phyloP scores from a whole-genome alignment of 2,888 invertebrate species.

The Anarsia innoxiella region DNA sequence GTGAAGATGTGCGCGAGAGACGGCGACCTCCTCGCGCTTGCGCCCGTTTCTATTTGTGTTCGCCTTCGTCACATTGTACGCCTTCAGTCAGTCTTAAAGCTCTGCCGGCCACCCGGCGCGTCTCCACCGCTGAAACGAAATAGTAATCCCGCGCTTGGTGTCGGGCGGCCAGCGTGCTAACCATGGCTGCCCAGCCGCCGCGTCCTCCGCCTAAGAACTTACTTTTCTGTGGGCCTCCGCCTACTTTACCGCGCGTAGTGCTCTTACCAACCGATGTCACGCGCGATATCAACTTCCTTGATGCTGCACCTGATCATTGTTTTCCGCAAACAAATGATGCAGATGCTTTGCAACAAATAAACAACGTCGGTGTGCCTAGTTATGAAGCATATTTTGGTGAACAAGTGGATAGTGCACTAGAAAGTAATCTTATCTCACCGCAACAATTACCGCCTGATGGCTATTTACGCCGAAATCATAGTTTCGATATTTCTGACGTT shows the following conservation, averaged over 20 bases:
- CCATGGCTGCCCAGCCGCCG: slow-evolving; percentile 70
- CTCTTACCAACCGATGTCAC: slow-evolving; percentile 60
- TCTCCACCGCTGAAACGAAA: slow-evolving; percentile 52
- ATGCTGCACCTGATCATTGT: slow-evolving; percentile 28
- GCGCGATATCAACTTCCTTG: slow-evolving; percentile 27
- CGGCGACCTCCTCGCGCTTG: slow-evolving; percentile 73
- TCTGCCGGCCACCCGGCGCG: slow-evolving; percentile 68
- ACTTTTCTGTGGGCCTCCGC: slow-evolving; percentile 66
- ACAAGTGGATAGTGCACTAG: slow-evolving; percentile 34
- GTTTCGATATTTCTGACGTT: slow-evolving; percentile 64
- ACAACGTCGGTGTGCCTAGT: slow-evolving; percentile 66
- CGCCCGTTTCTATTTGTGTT: slow-evolving; percentile 74
- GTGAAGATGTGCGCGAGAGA: slow-evolving; percentile 73
- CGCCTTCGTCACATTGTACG: slow-evolving; percentile 71
- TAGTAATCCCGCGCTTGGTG: slow-evolving; percentile 53
- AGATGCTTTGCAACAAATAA: slow-evolving; percentile 58
- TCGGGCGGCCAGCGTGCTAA: slow-evolving; percentile 50
- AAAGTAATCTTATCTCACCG: slow-evolving; percentile 33
- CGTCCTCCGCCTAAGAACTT: slow-evolving; percentile 68
- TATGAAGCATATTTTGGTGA: slow-evolving; percentile 42
- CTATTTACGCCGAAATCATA: slow-evolving; percentile 57
- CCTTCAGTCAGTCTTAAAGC: slow-evolving; percentile 73
- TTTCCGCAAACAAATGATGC: slow-evolving; percentile 47
- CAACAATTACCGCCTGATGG: slow-evolving; percentile 35
- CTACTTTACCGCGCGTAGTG: slow-evolving; percentile 65